phyloP scores from a whole-genome alignment of 2,797 vertebrate species.

The Amniataba percoides region DNA sequence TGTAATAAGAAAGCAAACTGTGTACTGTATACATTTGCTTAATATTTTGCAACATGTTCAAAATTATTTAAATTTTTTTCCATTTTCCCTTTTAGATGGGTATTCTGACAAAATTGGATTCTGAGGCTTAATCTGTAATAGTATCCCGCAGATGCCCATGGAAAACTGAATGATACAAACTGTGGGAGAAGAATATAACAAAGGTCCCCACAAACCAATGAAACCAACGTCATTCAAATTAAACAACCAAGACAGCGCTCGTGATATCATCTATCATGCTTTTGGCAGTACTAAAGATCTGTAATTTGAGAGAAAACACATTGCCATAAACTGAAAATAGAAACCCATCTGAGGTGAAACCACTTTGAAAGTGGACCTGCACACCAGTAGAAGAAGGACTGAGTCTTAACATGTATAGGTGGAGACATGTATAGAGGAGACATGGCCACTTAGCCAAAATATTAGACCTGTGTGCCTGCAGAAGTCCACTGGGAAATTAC shows the following conservation, averaged over 20 bases:
- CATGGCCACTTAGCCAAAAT: slow-evolving; percentile 46
- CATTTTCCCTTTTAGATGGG: too few species aligned
- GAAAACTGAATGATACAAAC: background rate
- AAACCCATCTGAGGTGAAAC: background rate
- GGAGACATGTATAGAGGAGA: slow-evolving; percentile 37
- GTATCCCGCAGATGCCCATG: slow-evolving; percentile 2
- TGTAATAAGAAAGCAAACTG: too few species aligned
- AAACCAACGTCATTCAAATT: slow-evolving; percentile 21
- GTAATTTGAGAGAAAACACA: slow-evolving; percentile 20
- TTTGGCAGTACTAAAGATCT: slow-evolving; percentile 19
- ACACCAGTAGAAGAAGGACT: slow-evolving; percentile 3
- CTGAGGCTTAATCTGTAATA: background rate
- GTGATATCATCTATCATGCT: slow-evolving; percentile 3
- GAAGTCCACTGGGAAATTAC: slow-evolving; percentile 58
- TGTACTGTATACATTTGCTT: too few species aligned
- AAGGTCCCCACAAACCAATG: background rate
- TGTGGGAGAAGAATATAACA: background rate
- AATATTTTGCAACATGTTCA: too few species aligned
- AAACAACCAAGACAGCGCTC: background rate
- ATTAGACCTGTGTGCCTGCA: slow-evolving; percentile 38
- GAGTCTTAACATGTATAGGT: slow-evolving; percentile 21
- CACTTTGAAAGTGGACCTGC: slow-evolving; percentile 29
- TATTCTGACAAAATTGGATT: too few species aligned
- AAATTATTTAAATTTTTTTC: too few species aligned
- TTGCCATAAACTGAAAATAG: slow-evolving; percentile 14